Base-by-base conservation (phyloP, 2,113 vertebrate genomes). In the Tursiops truncatus region DNA sequence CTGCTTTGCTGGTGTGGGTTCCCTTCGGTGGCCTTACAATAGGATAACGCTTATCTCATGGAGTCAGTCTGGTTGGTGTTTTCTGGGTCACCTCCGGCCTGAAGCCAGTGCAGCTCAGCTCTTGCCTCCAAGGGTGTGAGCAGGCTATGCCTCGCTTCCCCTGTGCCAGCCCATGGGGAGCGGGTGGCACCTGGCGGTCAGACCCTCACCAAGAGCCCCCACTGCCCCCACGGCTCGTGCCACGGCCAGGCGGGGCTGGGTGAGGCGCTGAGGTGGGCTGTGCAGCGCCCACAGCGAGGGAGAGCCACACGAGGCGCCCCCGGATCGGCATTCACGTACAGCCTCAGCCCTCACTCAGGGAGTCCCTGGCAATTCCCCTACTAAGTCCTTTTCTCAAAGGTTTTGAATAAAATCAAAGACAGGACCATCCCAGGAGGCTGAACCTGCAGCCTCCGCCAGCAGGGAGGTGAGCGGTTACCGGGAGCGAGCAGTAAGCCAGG, bases 381-480 rank as follows among this genome's bases (percentile, higher is more conserved):
- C 20, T 44, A 76, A 68, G 31, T 68, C 68, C 21, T 96, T 53
- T 79, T 10, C 82, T 89, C 67, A 81, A 93, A 77, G n/a, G 23
- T 84, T 85, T 82, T 67, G 18, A 80, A 92, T 67, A 60, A 56
- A 44, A 18, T 12, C 36, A n/a, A 63, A 91, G 33, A 76, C 13
- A 18, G 79, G 31, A 38, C 56, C 41, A 33, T 28, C 28, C 14
- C 14, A 38, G 71, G 67, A 81, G 23, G 38, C 38, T 8, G n/a
- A 44, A 25, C 14, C 6, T 1, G 20, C 33, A 70, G 67, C 33
- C 62, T 12, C 15, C 2, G 0, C 65, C 41, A 2, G 15, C 26
- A 47, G 28, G 73, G 73, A 87, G 62, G 33, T 6, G 0, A 68
- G 76, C 5, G 1, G 9, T n/a, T 20, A 13, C 47, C 15, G 65